Evolutionary conservation across 1,140 invertebrate genomes (phyloP).

Genomic region (Atta cephalotes): DNA sequence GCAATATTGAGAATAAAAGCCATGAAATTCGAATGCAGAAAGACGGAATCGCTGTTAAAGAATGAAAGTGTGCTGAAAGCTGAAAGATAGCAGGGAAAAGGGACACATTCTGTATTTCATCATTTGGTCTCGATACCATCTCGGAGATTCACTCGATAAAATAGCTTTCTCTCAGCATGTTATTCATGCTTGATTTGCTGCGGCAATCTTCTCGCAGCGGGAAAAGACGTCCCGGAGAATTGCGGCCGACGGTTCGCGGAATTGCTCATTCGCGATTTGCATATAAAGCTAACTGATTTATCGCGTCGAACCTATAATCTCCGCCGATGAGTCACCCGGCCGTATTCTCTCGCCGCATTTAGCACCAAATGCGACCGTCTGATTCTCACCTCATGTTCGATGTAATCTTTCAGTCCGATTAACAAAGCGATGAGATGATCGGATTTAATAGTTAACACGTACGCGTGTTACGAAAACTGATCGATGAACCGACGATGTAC

Average conservation of each 20-base stretch:
- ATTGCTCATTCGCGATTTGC: slow-evolving; percentile 71
- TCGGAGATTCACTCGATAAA: slow-evolving; percentile 60
- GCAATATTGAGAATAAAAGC: neutral
- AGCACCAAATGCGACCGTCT: slow-evolving; percentile 55
- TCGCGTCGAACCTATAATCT: slow-evolving; percentile 41
- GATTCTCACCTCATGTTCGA: slow-evolving; percentile 53
- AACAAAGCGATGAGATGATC: slow-evolving; percentile 53
- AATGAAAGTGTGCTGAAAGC: slow-evolving; percentile 13
- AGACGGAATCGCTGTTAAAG: slow-evolving; percentile 20
- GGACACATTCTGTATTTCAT: slow-evolving; percentile 45
- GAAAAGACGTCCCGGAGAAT: slow-evolving; percentile 54
- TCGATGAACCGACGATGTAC: neutral
- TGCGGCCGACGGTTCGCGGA: slow-evolving; percentile 45
- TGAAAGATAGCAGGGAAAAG: neutral
- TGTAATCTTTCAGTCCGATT: slow-evolving; percentile 53
- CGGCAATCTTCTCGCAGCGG: slow-evolving; percentile 60
- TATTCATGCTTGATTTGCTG: slow-evolving; percentile 71
- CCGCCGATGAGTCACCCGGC: slow-evolving; percentile 27
- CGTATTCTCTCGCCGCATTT: slow-evolving; percentile 57
- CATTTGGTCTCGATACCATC: slow-evolving; percentile 49
- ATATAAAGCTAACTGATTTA: slow-evolving; percentile 69
- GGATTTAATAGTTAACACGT: neutral
- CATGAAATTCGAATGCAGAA: neutral
- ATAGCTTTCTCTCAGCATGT: slow-evolving; percentile 55
- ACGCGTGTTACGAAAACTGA: neutral